Base-by-base conservation (phyloP, 2,113 vertebrate genomes). In the Illadopsis cleaveri region DNA sequence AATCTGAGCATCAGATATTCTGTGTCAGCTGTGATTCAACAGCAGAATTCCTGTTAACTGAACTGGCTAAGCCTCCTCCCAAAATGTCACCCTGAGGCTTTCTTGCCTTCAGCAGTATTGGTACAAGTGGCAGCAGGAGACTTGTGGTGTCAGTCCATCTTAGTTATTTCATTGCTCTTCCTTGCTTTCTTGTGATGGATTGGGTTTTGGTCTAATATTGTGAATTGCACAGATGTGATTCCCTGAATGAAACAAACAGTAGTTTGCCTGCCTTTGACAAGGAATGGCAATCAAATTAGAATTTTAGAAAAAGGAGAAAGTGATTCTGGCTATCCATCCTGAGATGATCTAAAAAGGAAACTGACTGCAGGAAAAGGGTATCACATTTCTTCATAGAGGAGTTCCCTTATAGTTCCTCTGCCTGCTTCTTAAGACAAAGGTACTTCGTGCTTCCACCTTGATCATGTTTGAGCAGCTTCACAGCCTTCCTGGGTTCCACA, bases 1-100 rank as follows among this genome's bases (percentile, higher is more conserved):
- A 86, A 86, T 93, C 71, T 60, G 85, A 94, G 50, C 93, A 82
- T 90, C 85, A 71, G 84, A 79, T 96, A 87, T 91, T 89, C 57
- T 84, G 68, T 30, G 77, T 86, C 73, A 80, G 53, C 15, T 6
- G 15, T 57, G 84, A 90, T 87, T 73, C 57, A 87, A 40, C 37
- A 69, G 58, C 78, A 91, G 64, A 89, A 93, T 82, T 95, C 58
- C 71, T 75, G 37, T 79, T 72, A 87, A 96, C 38, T 80, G 73
- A 87, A 65, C 70, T 89, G 61, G 47, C 73, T 96, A 78, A 95
- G 54, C 68, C 75, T 60, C 62, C 62, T 86, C 48, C 84, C 57
- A 72, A 82, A 95, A 79, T 56, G n/a, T 77, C 57, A 93, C 3
- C 83, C 40, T 65, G 24, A 86, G 37, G 44, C 33, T 86, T 90